A percentile compares a stretch with the other conserved stretches of the same genome.
Conservation (phyloP, 2,113 vertebrate species). For the Gobius niger region DNA sequence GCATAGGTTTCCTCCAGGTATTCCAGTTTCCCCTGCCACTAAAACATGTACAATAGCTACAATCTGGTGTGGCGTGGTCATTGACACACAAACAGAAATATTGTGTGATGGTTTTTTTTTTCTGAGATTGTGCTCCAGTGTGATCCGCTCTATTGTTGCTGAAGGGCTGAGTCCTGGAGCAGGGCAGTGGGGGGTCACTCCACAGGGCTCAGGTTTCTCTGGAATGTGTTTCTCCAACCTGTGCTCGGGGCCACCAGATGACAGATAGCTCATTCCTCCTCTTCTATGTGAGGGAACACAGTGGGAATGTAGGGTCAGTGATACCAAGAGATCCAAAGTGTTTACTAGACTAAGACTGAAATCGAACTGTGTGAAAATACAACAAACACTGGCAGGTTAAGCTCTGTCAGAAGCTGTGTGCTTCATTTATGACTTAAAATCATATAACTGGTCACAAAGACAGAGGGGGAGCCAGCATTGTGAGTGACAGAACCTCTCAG, state of each 20-base stretch:
- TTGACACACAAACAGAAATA: too few relatives aligned
- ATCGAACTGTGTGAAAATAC: constrained; percentile 13
- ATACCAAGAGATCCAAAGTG: constrained; percentile 37
- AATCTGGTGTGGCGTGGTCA: too few relatives aligned
- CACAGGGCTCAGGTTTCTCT: constrained; percentile 46
- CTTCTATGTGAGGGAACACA: constrained; percentile 27
- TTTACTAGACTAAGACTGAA: constrained; percentile 33
- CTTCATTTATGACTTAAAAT: constrained; percentile 8
- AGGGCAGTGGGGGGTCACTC: constrained; percentile 4
- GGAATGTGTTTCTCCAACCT: constrained; percentile 54
- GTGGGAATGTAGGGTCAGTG: constrained; percentile 29
- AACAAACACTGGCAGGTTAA: constrained; percentile 10
- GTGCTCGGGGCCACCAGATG: constrained; percentile 56
- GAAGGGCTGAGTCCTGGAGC: constrained; percentile 18
- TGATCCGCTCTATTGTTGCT: neutral
- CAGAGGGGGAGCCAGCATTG: neutral
- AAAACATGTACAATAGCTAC: too few relatives aligned
- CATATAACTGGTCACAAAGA: constrained; percentile 1
- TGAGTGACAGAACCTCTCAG: constrained; percentile 7
- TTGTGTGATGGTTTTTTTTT: too few relatives aligned
- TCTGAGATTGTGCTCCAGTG: neutral
- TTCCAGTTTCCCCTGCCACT: too few relatives aligned
- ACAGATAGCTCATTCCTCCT: constrained; percentile 58
- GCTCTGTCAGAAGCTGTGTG: neutral
- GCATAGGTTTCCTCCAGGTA: too few relatives aligned